A percentile compares a stretch with the other conserved stretches of the same genome.
phyloP scores from a whole-genome alignment of 2,113 vertebrate species.

The Apistogramma diplotaenia region DNA sequence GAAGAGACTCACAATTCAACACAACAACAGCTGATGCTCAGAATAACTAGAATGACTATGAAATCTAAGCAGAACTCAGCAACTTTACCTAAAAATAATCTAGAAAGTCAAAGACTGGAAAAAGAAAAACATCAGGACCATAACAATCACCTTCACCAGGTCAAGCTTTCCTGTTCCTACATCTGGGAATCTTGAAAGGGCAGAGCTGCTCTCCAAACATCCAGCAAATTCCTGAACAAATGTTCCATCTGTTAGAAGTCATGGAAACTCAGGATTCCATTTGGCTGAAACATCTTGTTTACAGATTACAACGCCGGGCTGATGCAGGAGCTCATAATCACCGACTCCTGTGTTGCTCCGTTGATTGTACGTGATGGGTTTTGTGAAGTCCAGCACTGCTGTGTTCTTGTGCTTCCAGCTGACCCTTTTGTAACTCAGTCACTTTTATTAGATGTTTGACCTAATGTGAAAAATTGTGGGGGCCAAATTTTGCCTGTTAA shows the following conservation, averaged over 20 bases:
- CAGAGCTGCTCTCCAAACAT: constrained; percentile 19
- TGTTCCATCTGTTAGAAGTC: constrained; percentile 21
- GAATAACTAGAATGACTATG: too few species aligned
- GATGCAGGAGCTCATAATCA: constrained; percentile 1
- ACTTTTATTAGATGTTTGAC: constrained; percentile 38
- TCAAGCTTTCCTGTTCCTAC: neutral
- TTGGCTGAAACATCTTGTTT: constrained; percentile 36
- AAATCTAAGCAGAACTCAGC: neutral
- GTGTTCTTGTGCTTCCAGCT: neutral
- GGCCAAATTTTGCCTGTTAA: neutral
- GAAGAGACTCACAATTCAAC: neutral
- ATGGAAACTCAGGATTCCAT: constrained; percentile 10
- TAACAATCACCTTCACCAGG: neutral
- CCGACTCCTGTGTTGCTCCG: neutral
- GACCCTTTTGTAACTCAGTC: neutral
- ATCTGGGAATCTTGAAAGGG: neutral
- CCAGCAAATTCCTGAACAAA: constrained; percentile 37
- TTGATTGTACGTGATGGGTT: constrained; percentile 11
- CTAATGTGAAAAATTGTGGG: neutral
- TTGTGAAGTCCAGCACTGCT: constrained; percentile 43
- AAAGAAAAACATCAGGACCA: too few species aligned
- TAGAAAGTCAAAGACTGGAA: neutral
- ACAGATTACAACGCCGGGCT: constrained; percentile 16
- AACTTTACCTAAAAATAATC: neutral
- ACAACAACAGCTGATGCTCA: too few species aligned